Evolutionary conservation across 30 jellyfish, hydroid and myxozoan genomes (phyloP), one percentile per base, ranked within the genome.

Genomic region (Hydractinia echinata): DNA sequence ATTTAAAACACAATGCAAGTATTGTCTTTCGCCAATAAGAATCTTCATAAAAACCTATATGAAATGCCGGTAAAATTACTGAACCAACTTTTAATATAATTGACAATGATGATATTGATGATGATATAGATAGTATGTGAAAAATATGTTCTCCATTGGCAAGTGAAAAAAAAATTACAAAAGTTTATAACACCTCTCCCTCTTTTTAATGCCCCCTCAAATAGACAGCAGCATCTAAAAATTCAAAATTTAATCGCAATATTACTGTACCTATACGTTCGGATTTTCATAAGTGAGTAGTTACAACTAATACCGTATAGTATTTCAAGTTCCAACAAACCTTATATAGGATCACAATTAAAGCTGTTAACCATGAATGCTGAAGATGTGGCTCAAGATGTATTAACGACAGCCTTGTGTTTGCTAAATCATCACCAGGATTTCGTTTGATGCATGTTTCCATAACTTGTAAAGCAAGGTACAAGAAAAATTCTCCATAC

Each of bases 341-440:
- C 99, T 94, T 94, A 85, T 94, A 94, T 13, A 94, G 79, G 70
- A 88, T 69, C 8, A 94, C 88, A 15, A 94, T 78, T 50, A 92
- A 79, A 55, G 90, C 77, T 89, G 86, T 85, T 8, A 88, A 91
- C 96, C 99, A 94, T 10, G 74, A 76, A 68, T 85, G 89, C 66
- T 86, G 96, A 82, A 87, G 18, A 54, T 85, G 88, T 14, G 96
- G 86, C 39, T 86, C 95, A 67, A 92, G 61, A 30, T 52, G 78
- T 10, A 68, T 86, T 4, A 92, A 51, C 49, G 88, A 55, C 8
- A 64, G 4, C 67, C 18, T 80, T 21, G 51, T 70, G 30, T 52
- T 49, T 14, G 19, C 52, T 7, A 80, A 50, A 62, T 62, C 81
- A 20, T 61, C 68, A 21, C 21, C 10, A 54, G 44, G 16, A 14